These are phyloP conservation scores for Blennius ocellaris DNA, from an alignment of 2,113 vertebrate species.

Conservation along the genomic window DNA sequence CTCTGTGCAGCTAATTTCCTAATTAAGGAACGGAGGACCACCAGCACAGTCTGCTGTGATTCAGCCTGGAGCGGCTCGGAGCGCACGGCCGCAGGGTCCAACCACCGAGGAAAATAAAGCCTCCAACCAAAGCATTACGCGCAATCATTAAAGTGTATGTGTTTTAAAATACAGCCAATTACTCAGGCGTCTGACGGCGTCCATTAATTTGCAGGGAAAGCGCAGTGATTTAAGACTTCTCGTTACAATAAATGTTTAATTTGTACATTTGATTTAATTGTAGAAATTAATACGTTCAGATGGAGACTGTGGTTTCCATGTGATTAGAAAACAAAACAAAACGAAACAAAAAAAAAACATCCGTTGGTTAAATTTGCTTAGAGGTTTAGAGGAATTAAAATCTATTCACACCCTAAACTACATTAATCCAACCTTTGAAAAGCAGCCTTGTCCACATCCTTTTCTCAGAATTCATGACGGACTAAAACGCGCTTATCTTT, in stretches of 20 bases:
- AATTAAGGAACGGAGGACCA: conserved; percentile 88
- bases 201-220: too few relatives aligned
- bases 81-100: conserved; percentile 62
- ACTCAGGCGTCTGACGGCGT: too few relatives aligned
- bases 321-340: not conserved
- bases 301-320: not conserved
- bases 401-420: conserved; percentile 86
- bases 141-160: too few relatives aligned
- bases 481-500: conserved; percentile 78
- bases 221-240: too few relatives aligned
- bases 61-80: conserved; percentile 56
- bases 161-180: too few relatives aligned
- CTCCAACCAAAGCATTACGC: too few relatives aligned
- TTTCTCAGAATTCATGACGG: conserved; percentile 84
- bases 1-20: conserved; percentile 84
- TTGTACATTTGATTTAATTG: not conserved
- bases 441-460: conserved; percentile 70
- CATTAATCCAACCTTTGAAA: conserved; percentile 84
- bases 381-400: conserved; percentile 81
- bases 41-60: conserved; percentile 79
- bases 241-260: not conserved
- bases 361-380: conserved; percentile 50
- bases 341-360: not conserved
- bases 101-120: conserved; percentile 33
- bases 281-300: too few relatives aligned